Base-by-base conservation (phyloP, 1,140 invertebrate species). In the Microplitis mediator region DNA sequence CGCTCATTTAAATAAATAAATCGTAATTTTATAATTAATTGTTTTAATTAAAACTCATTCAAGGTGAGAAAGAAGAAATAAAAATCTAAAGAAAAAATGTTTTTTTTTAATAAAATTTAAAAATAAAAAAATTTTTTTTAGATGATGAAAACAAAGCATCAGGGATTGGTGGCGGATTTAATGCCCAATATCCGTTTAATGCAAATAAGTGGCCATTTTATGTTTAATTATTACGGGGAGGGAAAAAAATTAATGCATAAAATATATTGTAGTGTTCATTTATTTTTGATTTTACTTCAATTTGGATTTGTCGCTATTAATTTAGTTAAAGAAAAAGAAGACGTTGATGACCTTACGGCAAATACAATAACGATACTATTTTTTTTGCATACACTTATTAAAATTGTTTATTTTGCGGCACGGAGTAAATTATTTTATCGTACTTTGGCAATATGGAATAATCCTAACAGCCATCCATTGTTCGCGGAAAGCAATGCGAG, bases 301-400 rank as follows among this genome's bases (percentile, higher is more conserved):
- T 93, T 90, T 76, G 80, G 86, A 23, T 89, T 90, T 4, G 90
- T 92, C 75, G 88, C 88, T 9, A 87, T 90, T 16, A 95, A 94
- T 80, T 87, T 94, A 85, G 88, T 91, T 0, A 58, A 90, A 32
- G 91, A 94, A 80, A 89, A 90, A 2, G 92, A 91, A n/a, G 93
- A 94, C 77, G 92, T 94, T 0, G 94, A 94, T 79, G 92, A 94
- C 81, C 84, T 95, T 58, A 93, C 93, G 0, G 93, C 93, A 1
- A 94, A 94, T 74, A 94, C 93, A 14, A 93, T 95, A 50, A 95
- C 93, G 0, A 89, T 93, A 3, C 88, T 95, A 4, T 95, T 95
- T 85, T 95, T 95, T 82, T 88, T 91, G 0, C 94, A 95, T 78
- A 90, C 91, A 54, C 84, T 95, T 11, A 92, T 93, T 9, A 95